These are phyloP conservation scores for Beris chalybata DNA, from an alignment of 2,888 invertebrate species.

Conservation along the genomic window DNA sequence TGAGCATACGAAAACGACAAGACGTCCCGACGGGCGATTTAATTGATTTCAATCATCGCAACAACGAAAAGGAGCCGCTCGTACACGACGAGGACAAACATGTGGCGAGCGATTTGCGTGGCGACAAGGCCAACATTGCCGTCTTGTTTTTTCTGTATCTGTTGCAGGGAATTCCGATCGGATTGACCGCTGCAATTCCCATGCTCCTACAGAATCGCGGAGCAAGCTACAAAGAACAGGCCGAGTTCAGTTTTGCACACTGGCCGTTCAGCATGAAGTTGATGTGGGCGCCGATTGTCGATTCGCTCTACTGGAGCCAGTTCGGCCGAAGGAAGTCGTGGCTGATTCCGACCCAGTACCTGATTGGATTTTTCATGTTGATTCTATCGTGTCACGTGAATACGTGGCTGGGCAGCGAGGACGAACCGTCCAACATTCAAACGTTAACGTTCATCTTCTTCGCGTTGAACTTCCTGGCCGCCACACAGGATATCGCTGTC, in stretches of 20 bases:
- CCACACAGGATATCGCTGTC: conserved; percentile 99
- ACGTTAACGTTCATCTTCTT: conserved; percentile 86
- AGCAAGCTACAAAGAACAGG: conserved; percentile 93
- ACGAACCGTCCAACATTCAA: conserved; percentile 67
- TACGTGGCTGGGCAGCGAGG: conserved; percentile 72
- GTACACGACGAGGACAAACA: conserved; percentile 42
- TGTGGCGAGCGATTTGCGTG: conserved; percentile 61
- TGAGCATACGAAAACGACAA: conserved; percentile 21
- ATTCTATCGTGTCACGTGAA: conserved; percentile 76
- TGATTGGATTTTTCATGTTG: conserved; percentile 89
- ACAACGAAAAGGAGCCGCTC: conserved; percentile 6
- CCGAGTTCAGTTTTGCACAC: conserved; percentile 88
- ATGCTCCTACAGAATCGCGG: conserved; percentile 92
- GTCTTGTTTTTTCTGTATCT: conserved; percentile 91
- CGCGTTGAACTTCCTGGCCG: conserved; percentile 90
- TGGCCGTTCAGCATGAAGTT: conserved; percentile 94
- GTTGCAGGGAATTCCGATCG: conserved; percentile 93
- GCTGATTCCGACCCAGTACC: conserved; percentile 92
- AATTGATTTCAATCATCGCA: neutral
- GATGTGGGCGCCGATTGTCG: conserved; percentile 98
- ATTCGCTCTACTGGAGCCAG: conserved; percentile 78
- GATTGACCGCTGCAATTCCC: conserved; percentile 91
- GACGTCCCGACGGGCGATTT: conserved; percentile 1
- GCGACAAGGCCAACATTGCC: conserved; percentile 79
- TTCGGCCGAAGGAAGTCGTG: conserved; percentile 95